Evolutionary conservation across 2,113 vertebrate genomes (phyloP).

Genomic region (Sardina pilchardus): DNA sequence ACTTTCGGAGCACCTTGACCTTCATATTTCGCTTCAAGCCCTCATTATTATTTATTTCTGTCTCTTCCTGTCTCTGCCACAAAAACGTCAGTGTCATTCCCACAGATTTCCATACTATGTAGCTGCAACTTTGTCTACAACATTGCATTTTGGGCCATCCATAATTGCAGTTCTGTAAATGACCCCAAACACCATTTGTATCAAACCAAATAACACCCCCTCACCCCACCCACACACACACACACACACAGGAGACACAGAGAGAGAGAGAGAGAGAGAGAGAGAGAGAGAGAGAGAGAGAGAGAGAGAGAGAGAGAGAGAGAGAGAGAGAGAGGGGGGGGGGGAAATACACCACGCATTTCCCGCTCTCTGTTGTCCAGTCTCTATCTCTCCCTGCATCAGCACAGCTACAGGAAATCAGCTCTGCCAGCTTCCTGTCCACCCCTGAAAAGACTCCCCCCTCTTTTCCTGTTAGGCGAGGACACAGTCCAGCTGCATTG

Average conservation of each 20-base stretch:
- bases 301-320: background rate
- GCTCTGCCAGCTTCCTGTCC: slow-evolving; percentile 75
- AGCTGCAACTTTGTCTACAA: background rate
- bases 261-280: too few relatives aligned
- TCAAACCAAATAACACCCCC: slow-evolving; percentile 35
- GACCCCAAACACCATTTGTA: background rate
- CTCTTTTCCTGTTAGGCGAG: slow-evolving; percentile 70
- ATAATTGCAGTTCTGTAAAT: background rate
- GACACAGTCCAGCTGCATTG: slow-evolving; percentile 50
- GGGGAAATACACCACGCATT: slow-evolving; percentile 20
- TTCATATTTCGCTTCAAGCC: background rate
- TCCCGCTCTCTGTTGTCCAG: slow-evolving; percentile 30
- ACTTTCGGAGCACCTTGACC: background rate
- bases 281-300: slow-evolving; percentile 19
- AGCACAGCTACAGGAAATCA: slow-evolving; percentile 74
- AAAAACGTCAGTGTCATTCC: background rate
- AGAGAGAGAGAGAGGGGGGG: slow-evolving; percentile 41
- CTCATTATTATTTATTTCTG: background rate
- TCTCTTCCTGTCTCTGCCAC: background rate
- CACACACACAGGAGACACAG: slow-evolving; percentile 38
- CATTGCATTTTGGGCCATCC: background rate
- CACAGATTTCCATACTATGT: background rate
- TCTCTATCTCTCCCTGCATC: slow-evolving; percentile 71
- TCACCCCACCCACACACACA: slow-evolving; percentile 32
- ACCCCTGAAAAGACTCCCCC: slow-evolving; percentile 66